phyloP scores from a whole-genome alignment of 2,113 vertebrate species.

The Atherinomorus stipes region DNA sequence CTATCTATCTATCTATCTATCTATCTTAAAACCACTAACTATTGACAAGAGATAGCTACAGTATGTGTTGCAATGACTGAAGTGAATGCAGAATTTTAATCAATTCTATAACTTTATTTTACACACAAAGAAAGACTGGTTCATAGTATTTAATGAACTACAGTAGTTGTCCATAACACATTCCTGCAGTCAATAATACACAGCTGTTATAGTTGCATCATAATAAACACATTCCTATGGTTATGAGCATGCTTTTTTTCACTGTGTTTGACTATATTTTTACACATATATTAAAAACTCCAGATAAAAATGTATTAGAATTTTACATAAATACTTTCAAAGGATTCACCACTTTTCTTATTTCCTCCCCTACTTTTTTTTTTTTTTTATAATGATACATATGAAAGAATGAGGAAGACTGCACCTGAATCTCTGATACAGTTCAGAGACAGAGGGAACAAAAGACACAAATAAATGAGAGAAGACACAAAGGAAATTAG shows the following conservation, averaged over 20 bases:
- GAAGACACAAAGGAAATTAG: not conserved
- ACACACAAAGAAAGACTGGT: not conserved
- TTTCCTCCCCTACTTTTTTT: slow-evolving; percentile 8
- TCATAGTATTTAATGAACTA: slow-evolving; percentile 2
- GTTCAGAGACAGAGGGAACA: slow-evolving; percentile 3
- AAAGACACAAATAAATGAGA: not conserved
- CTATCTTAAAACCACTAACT: not conserved
- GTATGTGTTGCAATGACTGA: not conserved
- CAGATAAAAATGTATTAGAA: not conserved
- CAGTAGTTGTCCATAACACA: slow-evolving; percentile 9
- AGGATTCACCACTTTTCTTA: not conserved
- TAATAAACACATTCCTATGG: slow-evolving; percentile 19
- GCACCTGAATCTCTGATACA: not conserved
- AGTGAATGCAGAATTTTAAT: not conserved
- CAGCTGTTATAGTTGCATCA: slow-evolving; percentile 16
- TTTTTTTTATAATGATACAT: not conserved
- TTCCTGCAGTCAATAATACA: slow-evolving; percentile 19
- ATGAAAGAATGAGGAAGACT: not conserved
- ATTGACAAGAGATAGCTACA: not conserved
- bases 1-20: slow-evolving; percentile 4
- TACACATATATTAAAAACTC: slow-evolving; percentile 2
- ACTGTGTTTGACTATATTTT: not conserved
- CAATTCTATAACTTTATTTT: not conserved
- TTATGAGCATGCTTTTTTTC: slow-evolving; percentile 12
- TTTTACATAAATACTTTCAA: slow-evolving; percentile 19